Conservation (phyloP, 1,140 invertebrate genomes). For the Hylyphantes graminicola region DNA sequence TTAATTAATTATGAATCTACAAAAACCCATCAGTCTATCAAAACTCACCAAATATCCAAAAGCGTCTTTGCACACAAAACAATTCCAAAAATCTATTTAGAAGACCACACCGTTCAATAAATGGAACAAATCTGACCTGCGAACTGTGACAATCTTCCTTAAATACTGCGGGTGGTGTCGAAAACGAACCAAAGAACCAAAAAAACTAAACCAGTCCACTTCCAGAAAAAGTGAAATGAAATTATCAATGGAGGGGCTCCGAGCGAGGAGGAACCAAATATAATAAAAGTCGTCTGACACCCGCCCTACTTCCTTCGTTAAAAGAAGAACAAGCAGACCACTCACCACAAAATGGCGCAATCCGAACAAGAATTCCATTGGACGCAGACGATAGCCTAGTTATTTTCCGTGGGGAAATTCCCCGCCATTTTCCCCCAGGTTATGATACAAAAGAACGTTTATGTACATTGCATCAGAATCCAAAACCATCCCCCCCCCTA, state of each 20-base stretch:
- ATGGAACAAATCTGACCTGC: constrained; percentile 4
- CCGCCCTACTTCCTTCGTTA: constrained; percentile 40
- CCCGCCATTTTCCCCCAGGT: constrained; percentile 19
- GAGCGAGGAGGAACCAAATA: constrained; percentile 31
- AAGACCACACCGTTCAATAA: not conserved
- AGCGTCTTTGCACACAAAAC: not conserved
- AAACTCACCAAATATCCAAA: constrained; percentile 9
- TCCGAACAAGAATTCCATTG: constrained; percentile 35
- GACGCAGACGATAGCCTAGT: constrained; percentile 41
- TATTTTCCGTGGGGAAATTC: constrained; percentile 31
- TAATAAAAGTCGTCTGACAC: constrained; percentile 4
- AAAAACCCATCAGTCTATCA: not conserved
- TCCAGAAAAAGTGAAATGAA: constrained; percentile 20
- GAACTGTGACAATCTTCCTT: constrained; percentile 43
- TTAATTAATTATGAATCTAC: too few relatives aligned
- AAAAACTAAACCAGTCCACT: constrained; percentile 41
- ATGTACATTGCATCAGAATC: too few relatives aligned
- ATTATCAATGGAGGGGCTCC: constrained; percentile 51
- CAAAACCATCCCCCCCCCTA: too few relatives aligned
- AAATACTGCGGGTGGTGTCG: constrained; percentile 44
- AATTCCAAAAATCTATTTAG: not conserved
- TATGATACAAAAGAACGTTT: not conserved
- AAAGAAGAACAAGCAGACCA: constrained; percentile 12
- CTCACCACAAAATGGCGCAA: constrained; percentile 38
- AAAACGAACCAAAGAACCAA: constrained; percentile 10